Evolutionary conservation across 2,888 invertebrate genomes (phyloP).

Genomic region (Apamea anceps): DNA sequence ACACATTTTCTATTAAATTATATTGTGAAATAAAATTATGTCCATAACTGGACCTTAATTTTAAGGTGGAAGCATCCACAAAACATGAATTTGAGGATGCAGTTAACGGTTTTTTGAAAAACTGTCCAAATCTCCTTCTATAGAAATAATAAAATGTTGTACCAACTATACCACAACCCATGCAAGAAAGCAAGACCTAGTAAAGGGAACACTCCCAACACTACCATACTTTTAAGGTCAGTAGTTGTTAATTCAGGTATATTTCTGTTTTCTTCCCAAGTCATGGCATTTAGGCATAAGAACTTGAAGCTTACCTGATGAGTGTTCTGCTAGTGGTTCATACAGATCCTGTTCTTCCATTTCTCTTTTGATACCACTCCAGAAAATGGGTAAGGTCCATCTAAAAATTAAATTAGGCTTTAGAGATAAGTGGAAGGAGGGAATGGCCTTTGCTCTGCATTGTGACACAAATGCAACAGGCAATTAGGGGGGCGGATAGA

Average conservation of each 20-base stretch:
- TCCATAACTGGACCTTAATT: too few relatives aligned
- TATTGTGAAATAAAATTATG: slow-evolving; percentile 21
- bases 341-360: slow-evolving; percentile 94
- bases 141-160: too few relatives aligned
- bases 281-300: not conserved
- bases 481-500: too few relatives aligned
- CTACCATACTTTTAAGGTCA: not conserved
- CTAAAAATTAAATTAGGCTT: slow-evolving; percentile 79
- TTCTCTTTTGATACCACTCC: slow-evolving; percentile 93
- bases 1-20: slow-evolving; percentile 2
- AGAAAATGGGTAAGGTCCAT: slow-evolving; percentile 95
- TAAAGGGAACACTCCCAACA: not conserved
- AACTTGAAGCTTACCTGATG: slow-evolving; percentile 87
- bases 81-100: not conserved
- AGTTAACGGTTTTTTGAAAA: not conserved
- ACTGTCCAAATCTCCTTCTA: not conserved
- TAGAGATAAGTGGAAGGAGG: not conserved
- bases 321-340: slow-evolving; percentile 93
- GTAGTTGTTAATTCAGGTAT: not conserved
- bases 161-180: not conserved
- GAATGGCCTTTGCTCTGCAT: not conserved
- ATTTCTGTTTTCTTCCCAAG: not conserved
- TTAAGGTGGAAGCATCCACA: not conserved
- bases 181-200: not conserved
- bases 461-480: not conserved